A percentile compares a stretch with the other conserved stretches of the same genome.
Evolutionary conservation across 2,888 invertebrate genomes (phyloP).

Genomic region (Archips xylosteana): DNA sequence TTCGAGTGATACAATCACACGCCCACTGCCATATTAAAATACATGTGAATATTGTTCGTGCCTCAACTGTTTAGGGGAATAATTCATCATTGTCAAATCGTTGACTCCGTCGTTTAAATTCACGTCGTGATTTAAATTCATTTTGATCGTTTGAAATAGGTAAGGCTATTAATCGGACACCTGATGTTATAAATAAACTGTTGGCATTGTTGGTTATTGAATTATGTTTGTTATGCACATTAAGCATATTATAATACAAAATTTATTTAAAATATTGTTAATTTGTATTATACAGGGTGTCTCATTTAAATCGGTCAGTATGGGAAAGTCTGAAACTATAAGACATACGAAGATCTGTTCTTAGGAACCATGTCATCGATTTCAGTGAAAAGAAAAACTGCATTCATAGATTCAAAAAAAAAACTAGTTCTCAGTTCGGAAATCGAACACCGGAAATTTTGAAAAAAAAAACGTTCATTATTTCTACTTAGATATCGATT

Average conservation of each 20-base stretch:
- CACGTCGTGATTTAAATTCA: constrained; percentile 48
- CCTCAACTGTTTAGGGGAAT: constrained; percentile 65
- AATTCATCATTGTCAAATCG: constrained; percentile 78
- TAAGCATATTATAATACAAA: neutral
- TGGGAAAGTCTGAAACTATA: too few species aligned
- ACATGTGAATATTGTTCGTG: constrained; percentile 55
- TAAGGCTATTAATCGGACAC: constrained; percentile 34
- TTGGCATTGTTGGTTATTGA: constrained; percentile 6
- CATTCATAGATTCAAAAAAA: too few species aligned
- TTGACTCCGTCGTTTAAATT: constrained; percentile 71
- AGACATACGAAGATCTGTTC: too few species aligned
- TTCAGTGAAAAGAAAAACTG: too few species aligned
- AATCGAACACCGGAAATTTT: too few species aligned
- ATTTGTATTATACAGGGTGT: too few species aligned
- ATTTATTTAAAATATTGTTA: too few species aligned
- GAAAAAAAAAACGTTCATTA: too few species aligned
- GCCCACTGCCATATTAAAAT: constrained; percentile 68
- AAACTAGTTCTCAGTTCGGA: too few species aligned
- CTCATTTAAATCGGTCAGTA: too few species aligned
- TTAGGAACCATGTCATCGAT: too few species aligned
- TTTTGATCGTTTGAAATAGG: constrained; percentile 36
- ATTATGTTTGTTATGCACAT: neutral
- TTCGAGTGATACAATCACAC: constrained; percentile 59
- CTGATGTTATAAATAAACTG: constrained; percentile 29
- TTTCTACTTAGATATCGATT: too few species aligned